phyloP scores from a whole-genome alignment of 2,113 vertebrate genomes.

The Capreolus pygargus region DNA sequence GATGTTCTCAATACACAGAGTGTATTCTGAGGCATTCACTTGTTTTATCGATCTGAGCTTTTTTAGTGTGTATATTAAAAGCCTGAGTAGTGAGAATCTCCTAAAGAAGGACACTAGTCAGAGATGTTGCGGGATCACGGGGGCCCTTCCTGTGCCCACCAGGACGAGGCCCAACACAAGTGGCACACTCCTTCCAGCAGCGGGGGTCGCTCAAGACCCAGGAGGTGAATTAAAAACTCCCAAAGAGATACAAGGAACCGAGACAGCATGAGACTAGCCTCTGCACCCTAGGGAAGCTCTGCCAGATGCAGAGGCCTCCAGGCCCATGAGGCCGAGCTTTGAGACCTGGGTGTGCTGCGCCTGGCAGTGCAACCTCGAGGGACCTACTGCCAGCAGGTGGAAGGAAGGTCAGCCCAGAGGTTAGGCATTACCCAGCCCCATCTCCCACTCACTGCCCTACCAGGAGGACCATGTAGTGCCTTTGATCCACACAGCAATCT shows the following conservation, averaged over 20 bases:
- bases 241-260: not conserved
- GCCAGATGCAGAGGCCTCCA: rapidly evolving
- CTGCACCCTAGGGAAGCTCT: not conserved
- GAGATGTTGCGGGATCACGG: not conserved
- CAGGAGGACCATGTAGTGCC: not conserved
- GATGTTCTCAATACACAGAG: not conserved
- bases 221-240: not conserved
- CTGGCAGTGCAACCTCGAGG: rapidly evolving
- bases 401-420: not conserved
- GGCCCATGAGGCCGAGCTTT: rapidly evolving
- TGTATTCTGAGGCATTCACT: not conserved
- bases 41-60: not conserved
- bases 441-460: not conserved
- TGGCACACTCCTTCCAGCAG: not conserved
- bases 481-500: not conserved
- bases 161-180: not conserved
- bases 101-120: not conserved
- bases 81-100: not conserved
- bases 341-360: rapidly evolving
- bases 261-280: not conserved
- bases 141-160: not conserved
- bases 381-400: not conserved
- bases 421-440: rapidly evolving
- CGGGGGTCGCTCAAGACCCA: not conserved
- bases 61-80: not conserved